These are phyloP conservation scores for Phyllotreta striolata DNA, from an alignment of 2,888 invertebrate species.

Conservation along the genomic window DNA sequence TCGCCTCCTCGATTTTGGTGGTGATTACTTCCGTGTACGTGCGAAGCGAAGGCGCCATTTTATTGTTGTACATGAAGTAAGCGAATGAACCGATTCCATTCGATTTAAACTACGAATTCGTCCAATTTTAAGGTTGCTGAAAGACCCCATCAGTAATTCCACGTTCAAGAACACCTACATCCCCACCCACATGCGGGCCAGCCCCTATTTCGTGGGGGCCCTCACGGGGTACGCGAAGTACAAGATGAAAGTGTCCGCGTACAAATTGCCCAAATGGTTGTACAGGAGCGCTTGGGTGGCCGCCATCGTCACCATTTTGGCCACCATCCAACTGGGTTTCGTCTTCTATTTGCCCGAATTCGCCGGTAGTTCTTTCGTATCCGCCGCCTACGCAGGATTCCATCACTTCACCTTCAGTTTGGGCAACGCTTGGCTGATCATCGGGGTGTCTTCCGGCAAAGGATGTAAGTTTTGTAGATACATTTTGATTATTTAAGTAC, in stretches of 20 bases:
- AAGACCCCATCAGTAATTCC: conserved; percentile 47
- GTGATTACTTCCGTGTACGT: conserved; percentile 48
- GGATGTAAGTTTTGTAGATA: conserved; percentile 47
- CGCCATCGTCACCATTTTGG: conserved; percentile 38
- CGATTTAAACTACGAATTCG: no score
- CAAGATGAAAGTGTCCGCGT: conserved; percentile 41
- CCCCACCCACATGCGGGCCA: conserved; percentile 52
- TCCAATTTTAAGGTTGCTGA: conserved; percentile 46
- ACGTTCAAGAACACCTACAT: conserved; percentile 51
- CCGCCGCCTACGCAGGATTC: conserved; percentile 51
- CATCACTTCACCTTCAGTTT: conserved; percentile 52
- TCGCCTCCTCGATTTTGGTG: conserved; percentile 42
- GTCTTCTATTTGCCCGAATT: conserved; percentile 52
- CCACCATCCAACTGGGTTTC: conserved; percentile 49
- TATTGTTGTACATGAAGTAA: conserved; percentile 52
- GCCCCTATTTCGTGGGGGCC: conserved; percentile 53
- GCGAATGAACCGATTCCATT: no score
- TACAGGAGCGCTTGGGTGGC: conserved; percentile 48
- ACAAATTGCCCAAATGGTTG: conserved; percentile 45
- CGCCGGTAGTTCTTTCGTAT: conserved; percentile 43
- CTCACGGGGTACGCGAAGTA: conserved; percentile 50
- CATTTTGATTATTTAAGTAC: neutral
- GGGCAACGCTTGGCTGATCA: conserved; percentile 51
- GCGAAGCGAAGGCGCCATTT: conserved; percentile 48
- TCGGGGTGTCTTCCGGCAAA: conserved; percentile 52